Conservation (phyloP, 2,797 vertebrate genomes). For the Lepilemur ruficaudatus region DNA sequence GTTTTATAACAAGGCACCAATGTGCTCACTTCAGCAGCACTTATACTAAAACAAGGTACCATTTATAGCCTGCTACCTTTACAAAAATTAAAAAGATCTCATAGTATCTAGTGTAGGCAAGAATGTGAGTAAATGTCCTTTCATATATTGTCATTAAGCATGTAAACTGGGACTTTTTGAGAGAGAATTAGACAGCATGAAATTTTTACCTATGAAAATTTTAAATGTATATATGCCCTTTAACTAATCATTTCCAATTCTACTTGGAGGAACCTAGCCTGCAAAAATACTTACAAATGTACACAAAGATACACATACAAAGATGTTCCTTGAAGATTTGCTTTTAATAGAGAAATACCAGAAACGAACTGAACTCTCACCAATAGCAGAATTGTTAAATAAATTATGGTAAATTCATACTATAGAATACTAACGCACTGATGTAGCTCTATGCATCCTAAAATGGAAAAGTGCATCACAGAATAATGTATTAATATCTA, state of each 20-base stretch:
- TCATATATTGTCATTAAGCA: not conserved
- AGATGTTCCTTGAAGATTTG: slow-evolving; percentile 9
- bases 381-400: not conserved
- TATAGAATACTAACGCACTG: not conserved
- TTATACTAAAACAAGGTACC: not conserved
- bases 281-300: slow-evolving; percentile 6
- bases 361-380: not conserved
- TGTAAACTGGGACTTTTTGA: not conserved
- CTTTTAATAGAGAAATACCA: not conserved
- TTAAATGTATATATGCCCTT: not conserved
- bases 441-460: not conserved
- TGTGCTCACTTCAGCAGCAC: not conserved
- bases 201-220: slow-evolving; percentile 11
- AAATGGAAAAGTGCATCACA: not conserved
- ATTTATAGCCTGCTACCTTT: not conserved
- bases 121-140: not conserved
- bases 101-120: not conserved
- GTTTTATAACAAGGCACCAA: not conserved
- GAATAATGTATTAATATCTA: not conserved
- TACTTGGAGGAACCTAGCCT: not conserved
- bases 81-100: not conserved
- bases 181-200: not conserved
- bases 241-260: not conserved
- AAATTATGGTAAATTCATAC: not conserved
- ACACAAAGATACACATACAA: not conserved